phyloP scores from a whole-genome alignment of 2,113 vertebrate species.

The Alexandromys fortis region DNA sequence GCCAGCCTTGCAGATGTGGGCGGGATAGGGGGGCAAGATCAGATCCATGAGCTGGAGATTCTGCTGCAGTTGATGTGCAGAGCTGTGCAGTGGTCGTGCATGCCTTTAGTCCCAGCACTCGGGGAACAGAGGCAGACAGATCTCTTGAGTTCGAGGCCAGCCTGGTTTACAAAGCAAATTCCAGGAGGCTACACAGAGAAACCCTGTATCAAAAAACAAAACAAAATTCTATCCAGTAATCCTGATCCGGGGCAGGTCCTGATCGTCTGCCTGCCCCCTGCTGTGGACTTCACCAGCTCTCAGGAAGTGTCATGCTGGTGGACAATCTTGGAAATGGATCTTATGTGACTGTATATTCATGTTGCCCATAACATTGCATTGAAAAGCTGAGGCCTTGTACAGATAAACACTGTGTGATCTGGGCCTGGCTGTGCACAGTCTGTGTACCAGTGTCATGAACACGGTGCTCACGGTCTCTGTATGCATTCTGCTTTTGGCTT shows the following conservation, averaged over 20 bases:
- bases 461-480: neutral
- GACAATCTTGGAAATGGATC: neutral
- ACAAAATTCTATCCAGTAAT: neutral
- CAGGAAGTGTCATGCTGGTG: neutral
- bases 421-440: fast-evolving
- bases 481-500: neutral
- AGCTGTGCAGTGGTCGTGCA: neutral
- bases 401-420: neutral
- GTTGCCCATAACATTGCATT: neutral
- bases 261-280: neutral
- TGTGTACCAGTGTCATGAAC: neutral
- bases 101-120: neutral
- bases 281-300: neutral
- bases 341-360: neutral
- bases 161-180: neutral
- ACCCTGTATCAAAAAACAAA: neutral
- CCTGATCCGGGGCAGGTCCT: neutral
- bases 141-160: neutral
- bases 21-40: neutral
- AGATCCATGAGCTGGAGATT: neutral
- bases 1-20: neutral
- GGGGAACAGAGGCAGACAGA: neutral
- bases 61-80: neutral
- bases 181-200: neutral
- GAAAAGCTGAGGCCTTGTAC: neutral